Base-by-base conservation (phyloP, 2,888 invertebrate genomes). In the Syrphus vitripennis region DNA sequence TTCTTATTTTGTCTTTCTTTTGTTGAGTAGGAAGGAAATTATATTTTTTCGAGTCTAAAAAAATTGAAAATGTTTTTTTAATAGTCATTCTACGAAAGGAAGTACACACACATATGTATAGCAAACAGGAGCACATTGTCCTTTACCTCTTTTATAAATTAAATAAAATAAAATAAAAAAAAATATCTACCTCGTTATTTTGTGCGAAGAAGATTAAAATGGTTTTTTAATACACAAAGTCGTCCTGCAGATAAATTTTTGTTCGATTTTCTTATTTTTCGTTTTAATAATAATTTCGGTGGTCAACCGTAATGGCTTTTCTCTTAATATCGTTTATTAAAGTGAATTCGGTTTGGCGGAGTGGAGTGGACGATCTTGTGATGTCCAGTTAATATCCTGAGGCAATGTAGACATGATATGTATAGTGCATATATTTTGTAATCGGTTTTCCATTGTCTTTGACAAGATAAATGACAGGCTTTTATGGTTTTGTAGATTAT, bases 221-320 rank as follows among this genome's bases (percentile, higher is more conserved):
- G 69, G 26, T 55, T 77, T 75, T 76, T 37, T 55, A 19, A 48
- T 26, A 59, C 31, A 24, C 57, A 42, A n/a, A n/a, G n/a, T n/a
- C n/a, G 79, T 75, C 83, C 75, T 63, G 50, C 61, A 83, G 70
- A 79, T 79, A 79, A 1, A 45, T 65, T 65, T n/a, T 40, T 42
- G 57, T 65, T 57, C 21, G 63, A 65, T 65, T 65, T 75, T 74
- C 61, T 57, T 16, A 3, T 16, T 55, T 9, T 16, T 21, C 10
- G 9, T 48, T 10, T n/a, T 19, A 19, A 59, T 37, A 59, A 59
- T 61, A 59, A 48, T 69, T 77, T 61, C 45, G 21, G 71, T 83
- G 83, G 83, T 83, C 83, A 79, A 65, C 19, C 48, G 26, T 53
- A 53, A 65, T 67, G 70, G 59, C 19, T 53, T 59, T 67, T 55